Evolutionary conservation across 2,797 vertebrate species (phyloP).

Genomic region (Rhynchonycteris naso): DNA sequence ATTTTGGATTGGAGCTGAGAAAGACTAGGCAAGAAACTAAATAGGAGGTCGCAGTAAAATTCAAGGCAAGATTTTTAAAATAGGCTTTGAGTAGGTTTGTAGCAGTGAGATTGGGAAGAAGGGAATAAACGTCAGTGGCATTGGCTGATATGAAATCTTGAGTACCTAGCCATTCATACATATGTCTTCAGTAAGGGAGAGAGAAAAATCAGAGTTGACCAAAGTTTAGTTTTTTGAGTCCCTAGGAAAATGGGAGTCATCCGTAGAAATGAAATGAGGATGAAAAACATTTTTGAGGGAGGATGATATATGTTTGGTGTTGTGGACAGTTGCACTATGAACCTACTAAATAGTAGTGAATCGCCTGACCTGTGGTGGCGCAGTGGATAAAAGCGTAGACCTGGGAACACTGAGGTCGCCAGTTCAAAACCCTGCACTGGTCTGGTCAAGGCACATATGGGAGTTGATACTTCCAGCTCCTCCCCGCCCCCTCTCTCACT

Average conservation of each 20-base stretch:
- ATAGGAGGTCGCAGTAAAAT: background rate
- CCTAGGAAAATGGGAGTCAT: background rate
- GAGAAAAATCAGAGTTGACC: background rate
- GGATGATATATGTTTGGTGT: background rate
- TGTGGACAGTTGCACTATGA: background rate
- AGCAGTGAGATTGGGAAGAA: background rate
- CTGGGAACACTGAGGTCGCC: too few species aligned
- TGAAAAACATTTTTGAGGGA: background rate
- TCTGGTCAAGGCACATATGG: too few species aligned
- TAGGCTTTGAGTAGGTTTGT: background rate
- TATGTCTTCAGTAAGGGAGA: background rate
- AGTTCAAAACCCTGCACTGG: too few species aligned
- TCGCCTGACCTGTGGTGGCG: too few species aligned
- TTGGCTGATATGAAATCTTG: background rate
- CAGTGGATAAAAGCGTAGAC: too few species aligned
- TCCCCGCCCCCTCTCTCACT: too few species aligned
- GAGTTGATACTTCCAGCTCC: too few species aligned
- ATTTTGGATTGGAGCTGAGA: background rate
- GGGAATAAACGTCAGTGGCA: background rate
- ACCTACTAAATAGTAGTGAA: background rate
- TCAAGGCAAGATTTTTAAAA: background rate
- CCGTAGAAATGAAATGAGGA: background rate
- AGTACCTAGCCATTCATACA: background rate
- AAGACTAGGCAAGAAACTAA: background rate
- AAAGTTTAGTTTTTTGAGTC: background rate